Base-by-base conservation (phyloP, 2,797 vertebrate genomes). In the Tragelaphus oryx region DNA sequence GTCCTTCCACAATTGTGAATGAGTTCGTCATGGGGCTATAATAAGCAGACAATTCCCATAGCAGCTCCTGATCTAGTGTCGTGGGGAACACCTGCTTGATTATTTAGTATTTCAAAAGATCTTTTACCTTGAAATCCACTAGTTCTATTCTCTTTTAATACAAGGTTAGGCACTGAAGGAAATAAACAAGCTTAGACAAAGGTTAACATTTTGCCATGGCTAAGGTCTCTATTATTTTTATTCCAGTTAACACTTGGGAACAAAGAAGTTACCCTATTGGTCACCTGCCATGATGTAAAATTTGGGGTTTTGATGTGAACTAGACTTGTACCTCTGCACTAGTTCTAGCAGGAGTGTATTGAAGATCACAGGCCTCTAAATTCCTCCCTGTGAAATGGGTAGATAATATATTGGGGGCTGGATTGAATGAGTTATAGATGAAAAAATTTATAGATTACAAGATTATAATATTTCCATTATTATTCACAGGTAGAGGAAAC, bases 231-330 rank as follows among this genome's bases (percentile, higher is more conserved):
- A 12, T 18, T 48, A 28, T 54, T 75, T 74, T 46, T 68, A 5
- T 33, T 55, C 17, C 24, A 57, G 20, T 18, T 46, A 52, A 28
- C 3, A n/a, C 1, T 3, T 0, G 48, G 82, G 46, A 41, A n/a
- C 4, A 33, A 8, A n/a, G 0, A 3, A 2, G 2, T 1, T 1
- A 5, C 28, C 28, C 12, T 14, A 28, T 0, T 33, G 16, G 16
- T 26, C 9, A 3, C 37, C 13, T 9, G 10, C 16, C 4, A 44
- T 4, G 3, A 11, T 4, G 4, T 1, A 1, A n/a, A 28, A 14
- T 71, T 71, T 8, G 13, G 8, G 24, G 74, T 44, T 18, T 1
- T 6, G n/a, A 17, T 8, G 24, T 55, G 44, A 3, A 11, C 22
- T 7, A 60, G 26, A 26, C 22, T 12, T 20, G 8, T 24, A 46